Evolutionary conservation across 2,888 invertebrate genomes (phyloP).

Genomic region (Melipona beecheii): DNA sequence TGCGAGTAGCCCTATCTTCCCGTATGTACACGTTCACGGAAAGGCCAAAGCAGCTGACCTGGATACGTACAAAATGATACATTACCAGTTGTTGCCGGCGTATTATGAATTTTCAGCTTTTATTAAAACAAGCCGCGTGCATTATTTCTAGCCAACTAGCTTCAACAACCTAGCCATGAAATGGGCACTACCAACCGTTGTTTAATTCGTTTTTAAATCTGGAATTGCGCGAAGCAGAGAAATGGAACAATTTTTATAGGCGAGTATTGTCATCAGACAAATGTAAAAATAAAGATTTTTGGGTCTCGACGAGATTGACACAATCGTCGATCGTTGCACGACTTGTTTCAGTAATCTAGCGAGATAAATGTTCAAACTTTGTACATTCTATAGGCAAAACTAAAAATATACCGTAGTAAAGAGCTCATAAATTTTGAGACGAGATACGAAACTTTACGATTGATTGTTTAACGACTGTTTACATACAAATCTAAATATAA

Average conservation of each 20-base stretch:
- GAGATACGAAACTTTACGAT: too few relatives aligned
- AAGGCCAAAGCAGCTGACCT: slow-evolving; percentile 62
- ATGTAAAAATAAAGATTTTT: background rate
- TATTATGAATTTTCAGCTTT: slow-evolving; percentile 75
- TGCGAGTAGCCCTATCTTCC: slow-evolving; percentile 23
- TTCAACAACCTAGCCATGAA: slow-evolving; percentile 14
- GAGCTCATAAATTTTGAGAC: too few relatives aligned
- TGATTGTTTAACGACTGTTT: too few relatives aligned
- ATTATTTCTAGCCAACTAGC: slow-evolving; percentile 34
- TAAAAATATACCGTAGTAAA: too few relatives aligned
- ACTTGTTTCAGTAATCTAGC: too few relatives aligned
- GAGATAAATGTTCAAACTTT: too few relatives aligned
- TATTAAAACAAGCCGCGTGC: slow-evolving; percentile 57
- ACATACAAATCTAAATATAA: too few relatives aligned
- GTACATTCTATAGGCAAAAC: too few relatives aligned
- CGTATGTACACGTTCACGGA: slow-evolving; percentile 44
- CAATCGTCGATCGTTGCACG: too few relatives aligned
- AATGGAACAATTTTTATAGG: background rate
- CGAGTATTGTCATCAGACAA: background rate
- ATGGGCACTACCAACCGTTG: slow-evolving; percentile 27
- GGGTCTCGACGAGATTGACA: too few relatives aligned
- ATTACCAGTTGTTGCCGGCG: slow-evolving; percentile 63
- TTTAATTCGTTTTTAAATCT: slow-evolving; percentile 35
- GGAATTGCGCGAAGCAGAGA: too few relatives aligned
- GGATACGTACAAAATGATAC: slow-evolving; percentile 72